Evolutionary conservation across 1,140 invertebrate species (phyloP).

Genomic region (Mesaphorura yosii): DNA sequence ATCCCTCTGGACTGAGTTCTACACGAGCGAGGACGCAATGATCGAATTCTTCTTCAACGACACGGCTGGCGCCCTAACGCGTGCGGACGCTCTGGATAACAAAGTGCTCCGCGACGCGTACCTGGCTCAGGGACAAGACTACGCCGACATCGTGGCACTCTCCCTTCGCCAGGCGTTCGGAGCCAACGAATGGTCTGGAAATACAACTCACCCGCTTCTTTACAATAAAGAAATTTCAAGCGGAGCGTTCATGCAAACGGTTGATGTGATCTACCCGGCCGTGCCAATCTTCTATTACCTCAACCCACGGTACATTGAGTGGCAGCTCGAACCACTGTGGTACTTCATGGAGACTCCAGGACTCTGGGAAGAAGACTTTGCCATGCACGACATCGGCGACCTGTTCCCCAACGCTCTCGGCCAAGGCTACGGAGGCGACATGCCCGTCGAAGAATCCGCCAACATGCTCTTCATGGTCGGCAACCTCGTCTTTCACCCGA

Average conservation of each 20-base stretch:
- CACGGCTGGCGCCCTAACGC: not conserved
- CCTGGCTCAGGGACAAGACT: slow-evolving; percentile 13
- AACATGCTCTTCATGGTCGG: slow-evolving; percentile 26
- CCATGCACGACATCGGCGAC: slow-evolving; percentile 25
- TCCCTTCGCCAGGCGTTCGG: slow-evolving; percentile 22
- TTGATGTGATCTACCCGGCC: slow-evolving; percentile 25
- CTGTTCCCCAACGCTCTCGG: slow-evolving; percentile 22
- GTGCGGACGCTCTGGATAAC: slow-evolving; percentile 12
- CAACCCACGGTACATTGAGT: slow-evolving; percentile 8
- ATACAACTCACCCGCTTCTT: slow-evolving; percentile 1
- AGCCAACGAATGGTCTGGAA: slow-evolving; percentile 15
- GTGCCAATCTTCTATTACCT: slow-evolving; percentile 18
- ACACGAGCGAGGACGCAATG: not conserved
- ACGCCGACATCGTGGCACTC: slow-evolving; percentile 23
- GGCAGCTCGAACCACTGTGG: slow-evolving; percentile 20
- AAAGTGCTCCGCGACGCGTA: slow-evolving; percentile 17
- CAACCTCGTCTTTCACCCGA: slow-evolving; percentile 12
- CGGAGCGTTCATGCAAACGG: slow-evolving; percentile 18
- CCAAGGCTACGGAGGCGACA: slow-evolving; percentile 6
- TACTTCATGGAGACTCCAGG: slow-evolving; percentile 22
- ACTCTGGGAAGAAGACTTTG: slow-evolving; percentile 11
- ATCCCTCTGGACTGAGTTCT: slow-evolving; percentile 21
- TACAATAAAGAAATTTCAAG: slow-evolving; percentile 25
- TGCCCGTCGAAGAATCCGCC: slow-evolving; percentile 27
- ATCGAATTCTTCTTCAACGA: slow-evolving; percentile 24